Evolutionary conservation across 2,113 vertebrate genomes (phyloP).

Genomic region (Ariopsis seemanni): DNA sequence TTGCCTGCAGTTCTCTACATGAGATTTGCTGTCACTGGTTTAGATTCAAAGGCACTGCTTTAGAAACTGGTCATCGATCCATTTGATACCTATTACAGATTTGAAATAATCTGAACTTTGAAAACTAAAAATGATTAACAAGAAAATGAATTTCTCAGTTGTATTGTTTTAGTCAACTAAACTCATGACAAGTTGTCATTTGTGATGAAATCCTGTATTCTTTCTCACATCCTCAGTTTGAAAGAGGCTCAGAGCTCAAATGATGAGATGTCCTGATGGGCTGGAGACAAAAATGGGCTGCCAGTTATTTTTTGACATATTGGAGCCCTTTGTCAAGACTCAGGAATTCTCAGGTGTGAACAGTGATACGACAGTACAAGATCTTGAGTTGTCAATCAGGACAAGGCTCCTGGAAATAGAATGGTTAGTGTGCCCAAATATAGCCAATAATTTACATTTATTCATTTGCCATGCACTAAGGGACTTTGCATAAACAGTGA

Average conservation of each 20-base stretch:
- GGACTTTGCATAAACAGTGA: not conserved
- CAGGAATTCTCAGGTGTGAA: conserved; percentile 23
- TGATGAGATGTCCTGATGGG: conserved; percentile 12
- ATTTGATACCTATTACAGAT: not conserved
- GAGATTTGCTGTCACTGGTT: not conserved
- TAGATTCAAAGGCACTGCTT: not conserved
- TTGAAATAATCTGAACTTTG: not conserved
- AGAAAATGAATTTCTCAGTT: not conserved
- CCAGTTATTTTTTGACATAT: conserved; percentile 31
- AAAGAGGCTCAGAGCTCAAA: not conserved
- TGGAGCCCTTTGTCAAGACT: conserved; percentile 7
- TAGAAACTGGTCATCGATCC: not conserved
- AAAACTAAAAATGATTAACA: not conserved
- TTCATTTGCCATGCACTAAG: not conserved
- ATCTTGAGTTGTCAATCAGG: conserved; percentile 20
- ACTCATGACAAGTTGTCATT: conserved; percentile 6
- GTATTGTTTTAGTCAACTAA: not conserved
- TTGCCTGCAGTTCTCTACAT: not conserved
- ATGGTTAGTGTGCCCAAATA: not conserved
- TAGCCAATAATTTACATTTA: conserved; percentile 5
- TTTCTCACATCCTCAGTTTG: conserved; percentile 11
- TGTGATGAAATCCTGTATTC: not conserved
- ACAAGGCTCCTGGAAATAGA: conserved; percentile 5
- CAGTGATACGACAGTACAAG: conserved; percentile 14
- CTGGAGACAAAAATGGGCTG: conserved; percentile 14